Conservation (phyloP, 2,888 invertebrate genomes). For the Ophion ellenae region DNA sequence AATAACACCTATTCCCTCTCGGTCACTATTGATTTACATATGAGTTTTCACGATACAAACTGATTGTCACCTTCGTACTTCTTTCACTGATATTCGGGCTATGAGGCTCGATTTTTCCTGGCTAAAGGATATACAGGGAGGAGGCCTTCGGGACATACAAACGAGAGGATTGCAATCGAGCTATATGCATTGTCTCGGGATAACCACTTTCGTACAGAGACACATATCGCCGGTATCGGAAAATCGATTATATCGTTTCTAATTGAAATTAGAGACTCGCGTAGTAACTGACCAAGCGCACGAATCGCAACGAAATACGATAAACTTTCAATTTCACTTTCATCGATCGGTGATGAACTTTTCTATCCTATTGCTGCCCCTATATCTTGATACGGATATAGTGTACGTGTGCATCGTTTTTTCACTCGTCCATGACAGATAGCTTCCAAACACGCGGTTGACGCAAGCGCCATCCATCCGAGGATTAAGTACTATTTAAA, state of each 20-base stretch:
- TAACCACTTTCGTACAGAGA: constrained; percentile 10
- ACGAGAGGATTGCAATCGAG: constrained; percentile 29
- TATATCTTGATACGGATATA: background rate
- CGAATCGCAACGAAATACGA: constrained; percentile 50
- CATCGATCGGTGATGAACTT: constrained; percentile 44
- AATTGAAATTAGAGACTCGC: constrained; percentile 59
- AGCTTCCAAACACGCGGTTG: too few species aligned
- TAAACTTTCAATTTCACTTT: constrained; percentile 58
- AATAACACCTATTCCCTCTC: background rate
- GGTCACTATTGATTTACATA: constrained; percentile 16
- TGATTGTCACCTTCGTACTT: constrained; percentile 69
- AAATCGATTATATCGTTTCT: constrained; percentile 54
- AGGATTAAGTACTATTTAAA: too few species aligned
- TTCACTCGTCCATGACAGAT: background rate
- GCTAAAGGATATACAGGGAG: background rate
- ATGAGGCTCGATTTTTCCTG: constrained; percentile 15
- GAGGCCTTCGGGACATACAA: constrained; percentile 17
- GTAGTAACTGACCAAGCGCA: constrained; percentile 23
- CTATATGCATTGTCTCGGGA: background rate
- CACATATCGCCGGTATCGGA: background rate
- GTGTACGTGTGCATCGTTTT: background rate
- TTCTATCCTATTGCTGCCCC: background rate
- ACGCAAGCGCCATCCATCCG: too few species aligned
- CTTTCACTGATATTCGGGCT: constrained; percentile 9
- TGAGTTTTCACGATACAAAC: constrained; percentile 70